phyloP scores from a whole-genome alignment of 37 sponge, comb jelly and placozoan species.

The Aplysina aerophoba region DNA sequence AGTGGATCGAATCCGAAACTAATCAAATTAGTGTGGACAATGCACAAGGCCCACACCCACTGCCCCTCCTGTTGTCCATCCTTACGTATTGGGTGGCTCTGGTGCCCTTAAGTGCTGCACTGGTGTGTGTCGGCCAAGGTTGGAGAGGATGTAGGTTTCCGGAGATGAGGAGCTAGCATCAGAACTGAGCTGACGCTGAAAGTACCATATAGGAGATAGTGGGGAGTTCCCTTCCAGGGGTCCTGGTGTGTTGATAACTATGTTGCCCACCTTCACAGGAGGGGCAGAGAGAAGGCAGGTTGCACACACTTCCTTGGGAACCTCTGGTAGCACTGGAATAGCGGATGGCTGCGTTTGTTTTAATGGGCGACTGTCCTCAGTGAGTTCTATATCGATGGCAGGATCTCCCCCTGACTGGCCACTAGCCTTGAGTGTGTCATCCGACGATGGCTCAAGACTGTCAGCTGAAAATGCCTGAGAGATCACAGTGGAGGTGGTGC shows the following conservation, averaged over 20 bases:
- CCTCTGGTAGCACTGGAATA: background rate
- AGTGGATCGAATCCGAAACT: no score
- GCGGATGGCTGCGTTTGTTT: background rate
- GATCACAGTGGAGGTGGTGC: background rate
- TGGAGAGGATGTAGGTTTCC: constrained; percentile 62
- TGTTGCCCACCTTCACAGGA: constrained; percentile 32
- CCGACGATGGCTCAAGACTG: background rate
- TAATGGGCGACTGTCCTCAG: background rate
- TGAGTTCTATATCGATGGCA: background rate
- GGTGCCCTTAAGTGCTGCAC: background rate
- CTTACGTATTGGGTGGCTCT: background rate
- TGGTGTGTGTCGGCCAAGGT: constrained; percentile 47
- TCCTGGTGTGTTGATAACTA: constrained; percentile 52
- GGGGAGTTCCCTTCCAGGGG: constrained; percentile 23
- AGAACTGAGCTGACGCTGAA: constrained; percentile 37
- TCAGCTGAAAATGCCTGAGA: background rate
- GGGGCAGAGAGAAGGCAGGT: background rate
- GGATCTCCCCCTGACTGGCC: background rate
- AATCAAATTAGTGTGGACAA: no score
- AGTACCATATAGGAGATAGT: constrained; percentile 78
- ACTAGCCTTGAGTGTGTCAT: background rate
- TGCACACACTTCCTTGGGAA: background rate
- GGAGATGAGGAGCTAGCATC: constrained; percentile 35
- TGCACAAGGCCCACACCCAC: constrained; percentile 17
- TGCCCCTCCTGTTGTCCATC: constrained; percentile 42